Percentiles rank a stretch among this genome's conserved stretches.
phyloP scores from a whole-genome alignment of 2,888 invertebrate species.

The Lepidocyrtoides sp. region DNA sequence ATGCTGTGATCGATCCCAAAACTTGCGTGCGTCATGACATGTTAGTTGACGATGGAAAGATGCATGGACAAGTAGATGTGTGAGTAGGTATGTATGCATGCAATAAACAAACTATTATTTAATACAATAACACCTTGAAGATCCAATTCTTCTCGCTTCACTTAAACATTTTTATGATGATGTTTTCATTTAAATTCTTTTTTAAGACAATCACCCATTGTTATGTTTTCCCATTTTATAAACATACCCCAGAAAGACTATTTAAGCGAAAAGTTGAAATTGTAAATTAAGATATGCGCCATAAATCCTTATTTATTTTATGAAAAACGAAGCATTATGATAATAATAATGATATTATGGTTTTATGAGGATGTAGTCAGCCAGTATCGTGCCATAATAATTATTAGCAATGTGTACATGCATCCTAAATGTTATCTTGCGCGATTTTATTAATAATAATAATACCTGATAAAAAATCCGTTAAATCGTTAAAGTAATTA shows the following conservation, averaged over 20 bases:
- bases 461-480: no score
- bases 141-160: constrained; percentile 3
- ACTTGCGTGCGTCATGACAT: constrained; percentile 62
- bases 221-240: not conserved
- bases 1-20: constrained; percentile 52
- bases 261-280: not conserved
- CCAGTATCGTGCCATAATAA: no score
- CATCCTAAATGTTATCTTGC: no score
- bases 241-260: not conserved
- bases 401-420: no score
- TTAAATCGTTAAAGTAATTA: not conserved
- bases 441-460: no score
- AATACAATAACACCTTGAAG: constrained; percentile 23
- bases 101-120: constrained; percentile 2
- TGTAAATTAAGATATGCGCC: not conserved
- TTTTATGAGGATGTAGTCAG: not conserved
- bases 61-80: constrained; percentile 1
- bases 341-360: not conserved
- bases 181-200: constrained; percentile 22
- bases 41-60: not conserved
- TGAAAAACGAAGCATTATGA: not conserved
- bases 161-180: not conserved
- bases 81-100: no score
- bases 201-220: not conserved
- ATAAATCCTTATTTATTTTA: not conserved